Evolutionary conservation across 2,888 invertebrate species (phyloP).

Genomic region (Encarsia formosa): DNA sequence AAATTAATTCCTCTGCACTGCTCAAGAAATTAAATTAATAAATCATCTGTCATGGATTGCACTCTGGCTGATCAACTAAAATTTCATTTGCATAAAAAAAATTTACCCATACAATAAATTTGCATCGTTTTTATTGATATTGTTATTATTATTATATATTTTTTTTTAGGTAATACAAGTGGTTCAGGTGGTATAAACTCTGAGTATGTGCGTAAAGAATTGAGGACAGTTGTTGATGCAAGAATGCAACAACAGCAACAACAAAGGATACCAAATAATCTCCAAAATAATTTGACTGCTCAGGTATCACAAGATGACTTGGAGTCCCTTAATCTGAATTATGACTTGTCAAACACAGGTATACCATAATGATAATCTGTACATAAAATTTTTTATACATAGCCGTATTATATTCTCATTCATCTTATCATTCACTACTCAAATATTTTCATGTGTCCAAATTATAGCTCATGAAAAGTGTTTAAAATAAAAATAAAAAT

Average conservation of each 20-base stretch:
- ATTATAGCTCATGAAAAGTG: too few species aligned
- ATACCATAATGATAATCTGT: too few species aligned
- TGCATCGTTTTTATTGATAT: too few species aligned
- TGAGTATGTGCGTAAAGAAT: conserved; percentile 87
- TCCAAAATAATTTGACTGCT: conserved; percentile 46
- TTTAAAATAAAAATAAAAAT: too few species aligned
- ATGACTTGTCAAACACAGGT: conserved; percentile 64
- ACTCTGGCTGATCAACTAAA: conserved; percentile 9
- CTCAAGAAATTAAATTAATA: conserved; percentile 18
- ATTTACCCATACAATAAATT: too few species aligned
- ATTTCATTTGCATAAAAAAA: too few species aligned
- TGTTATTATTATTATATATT: neutral
- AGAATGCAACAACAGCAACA: conserved; percentile 56
- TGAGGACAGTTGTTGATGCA: conserved; percentile 83
- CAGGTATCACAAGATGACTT: conserved; percentile 62
- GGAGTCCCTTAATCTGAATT: conserved; percentile 66
- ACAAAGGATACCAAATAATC: conserved; percentile 50
- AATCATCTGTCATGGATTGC: conserved; percentile 16
- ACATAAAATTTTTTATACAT: too few species aligned
- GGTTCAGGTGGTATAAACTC: conserved; percentile 64
- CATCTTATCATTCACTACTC: too few species aligned
- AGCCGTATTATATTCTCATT: too few species aligned
- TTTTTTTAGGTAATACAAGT: conserved; percentile 53
- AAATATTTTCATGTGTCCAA: too few species aligned
- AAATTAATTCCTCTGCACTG: conserved; percentile 22